Conservation (phyloP, 2,888 invertebrate species). For the Ennomos fuscantarius region DNA sequence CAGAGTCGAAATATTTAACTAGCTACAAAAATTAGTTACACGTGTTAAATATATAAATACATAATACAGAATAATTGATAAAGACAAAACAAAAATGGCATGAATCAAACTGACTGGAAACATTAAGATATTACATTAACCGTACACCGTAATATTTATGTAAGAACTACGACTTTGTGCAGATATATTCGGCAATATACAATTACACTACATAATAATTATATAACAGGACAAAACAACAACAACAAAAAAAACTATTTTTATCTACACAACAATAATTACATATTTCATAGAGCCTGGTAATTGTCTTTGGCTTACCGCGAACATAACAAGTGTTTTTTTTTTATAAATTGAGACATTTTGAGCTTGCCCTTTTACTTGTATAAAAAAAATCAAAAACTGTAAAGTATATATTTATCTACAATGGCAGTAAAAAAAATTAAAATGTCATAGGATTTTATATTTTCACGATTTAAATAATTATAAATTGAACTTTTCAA, state of each 20-base stretch:
- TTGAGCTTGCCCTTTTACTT: constrained; percentile 24
- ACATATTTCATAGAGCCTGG: constrained; percentile 29
- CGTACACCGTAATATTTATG: constrained; percentile 26
- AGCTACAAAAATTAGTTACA: constrained; percentile 9
- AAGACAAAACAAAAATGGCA: constrained; percentile 43
- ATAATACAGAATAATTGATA: constrained; percentile 30
- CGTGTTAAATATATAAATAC: constrained; percentile 9
- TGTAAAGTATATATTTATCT: no score
- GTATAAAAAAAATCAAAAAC: constrained; percentile 9
- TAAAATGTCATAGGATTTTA: constrained; percentile 25
- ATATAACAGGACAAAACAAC: constrained; percentile 32
- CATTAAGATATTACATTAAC: constrained; percentile 23
- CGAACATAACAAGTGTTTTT: constrained; percentile 27
- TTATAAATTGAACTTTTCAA: no score
- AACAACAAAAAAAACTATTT: constrained; percentile 31
- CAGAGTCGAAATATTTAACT: constrained; percentile 6
- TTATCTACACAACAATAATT: constrained; percentile 37
- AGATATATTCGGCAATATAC: constrained; percentile 39
- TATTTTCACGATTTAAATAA: no score
- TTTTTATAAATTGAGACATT: constrained; percentile 12
- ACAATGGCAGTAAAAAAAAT: constrained; percentile 3
- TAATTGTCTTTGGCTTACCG: constrained; percentile 40
- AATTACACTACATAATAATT: constrained; percentile 34
- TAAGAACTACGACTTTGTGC: constrained; percentile 37
- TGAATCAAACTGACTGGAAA: constrained; percentile 38